These are phyloP conservation scores for Macaria notata DNA, from an alignment of 2,888 invertebrate genomes.

Conservation along the genomic window DNA sequence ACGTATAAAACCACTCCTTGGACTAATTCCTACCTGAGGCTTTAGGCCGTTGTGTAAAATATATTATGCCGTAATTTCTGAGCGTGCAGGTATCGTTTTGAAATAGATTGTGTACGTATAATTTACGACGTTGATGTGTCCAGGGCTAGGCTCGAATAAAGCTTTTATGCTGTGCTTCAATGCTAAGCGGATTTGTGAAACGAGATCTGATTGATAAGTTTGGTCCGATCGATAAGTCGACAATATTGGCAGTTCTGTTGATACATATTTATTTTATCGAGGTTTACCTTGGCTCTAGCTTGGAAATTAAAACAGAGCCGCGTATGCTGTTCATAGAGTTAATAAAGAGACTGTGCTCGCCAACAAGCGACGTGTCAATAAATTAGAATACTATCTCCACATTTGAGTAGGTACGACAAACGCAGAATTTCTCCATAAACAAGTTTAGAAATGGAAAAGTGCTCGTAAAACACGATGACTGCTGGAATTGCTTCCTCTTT, in stretches of 20 bases:
- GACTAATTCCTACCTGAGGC: conserved; percentile 59
- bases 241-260: background rate
- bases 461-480: conserved; percentile 63
- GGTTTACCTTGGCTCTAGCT: conserved; percentile 1
- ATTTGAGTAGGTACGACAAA: conserved; percentile 47
- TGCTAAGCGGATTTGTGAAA: conserved; percentile 12
- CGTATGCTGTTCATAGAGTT: background rate
- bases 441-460: conserved; percentile 62
- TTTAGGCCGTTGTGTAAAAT: conserved; percentile 59
- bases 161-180: conserved; percentile 18
- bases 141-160: conserved; percentile 18
- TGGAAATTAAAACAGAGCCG: conserved; percentile 1
- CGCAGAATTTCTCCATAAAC: conserved; percentile 53
- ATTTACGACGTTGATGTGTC: conserved; percentile 40
- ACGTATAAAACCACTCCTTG: conserved; percentile 74
- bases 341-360: conserved; percentile 10
- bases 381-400: conserved; percentile 37
- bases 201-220: conserved; percentile 4
- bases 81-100: conserved; percentile 42
- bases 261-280: conserved; percentile 2
- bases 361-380: conserved; percentile 13
- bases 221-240: background rate
- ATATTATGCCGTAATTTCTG: conserved; percentile 57
- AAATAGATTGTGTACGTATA: conserved; percentile 45
- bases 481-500: conserved; percentile 66